Evolutionary conservation across 2,113 vertebrate species (phyloP).

Genomic region (Crotalus viridis): DNA sequence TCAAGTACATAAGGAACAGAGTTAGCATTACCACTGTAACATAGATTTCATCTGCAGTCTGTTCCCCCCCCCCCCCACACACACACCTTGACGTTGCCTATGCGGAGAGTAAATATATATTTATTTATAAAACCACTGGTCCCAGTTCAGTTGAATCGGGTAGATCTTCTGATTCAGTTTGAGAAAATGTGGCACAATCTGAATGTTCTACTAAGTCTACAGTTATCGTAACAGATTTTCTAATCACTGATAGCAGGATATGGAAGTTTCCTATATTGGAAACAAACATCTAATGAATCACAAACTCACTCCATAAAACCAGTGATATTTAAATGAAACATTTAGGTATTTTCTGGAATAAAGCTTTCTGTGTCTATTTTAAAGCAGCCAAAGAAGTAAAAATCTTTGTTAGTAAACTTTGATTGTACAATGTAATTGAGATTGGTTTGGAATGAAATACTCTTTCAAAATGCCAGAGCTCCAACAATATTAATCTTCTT

Average conservation of each 20-base stretch:
- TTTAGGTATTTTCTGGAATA: slow-evolving; percentile 17
- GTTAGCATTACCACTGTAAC: too few relatives aligned
- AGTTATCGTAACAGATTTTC: background rate
- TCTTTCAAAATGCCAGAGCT: slow-evolving; percentile 64
- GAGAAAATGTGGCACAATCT: background rate
- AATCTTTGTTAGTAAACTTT: slow-evolving; percentile 26
- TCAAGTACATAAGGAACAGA: too few relatives aligned
- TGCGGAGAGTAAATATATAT: background rate
- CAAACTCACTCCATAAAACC: background rate
- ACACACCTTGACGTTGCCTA: too few relatives aligned
- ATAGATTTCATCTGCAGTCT: too few relatives aligned
- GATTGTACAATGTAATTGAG: slow-evolving; percentile 64
- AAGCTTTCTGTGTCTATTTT: slow-evolving; percentile 3
- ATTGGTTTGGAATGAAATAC: slow-evolving; percentile 60
- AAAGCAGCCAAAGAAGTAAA: slow-evolving; percentile 60
- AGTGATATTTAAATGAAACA: background rate
- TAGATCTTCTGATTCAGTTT: background rate
- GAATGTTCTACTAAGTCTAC: background rate
- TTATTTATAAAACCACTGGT: background rate
- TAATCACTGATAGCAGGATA: background rate
- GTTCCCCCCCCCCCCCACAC: too few relatives aligned
- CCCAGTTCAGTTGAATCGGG: background rate
- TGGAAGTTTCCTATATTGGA: background rate
- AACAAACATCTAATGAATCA: background rate
- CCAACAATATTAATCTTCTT: slow-evolving; percentile 66